phyloP scores from a whole-genome alignment of 2,888 invertebrate species.

The Xylophagus ater region DNA sequence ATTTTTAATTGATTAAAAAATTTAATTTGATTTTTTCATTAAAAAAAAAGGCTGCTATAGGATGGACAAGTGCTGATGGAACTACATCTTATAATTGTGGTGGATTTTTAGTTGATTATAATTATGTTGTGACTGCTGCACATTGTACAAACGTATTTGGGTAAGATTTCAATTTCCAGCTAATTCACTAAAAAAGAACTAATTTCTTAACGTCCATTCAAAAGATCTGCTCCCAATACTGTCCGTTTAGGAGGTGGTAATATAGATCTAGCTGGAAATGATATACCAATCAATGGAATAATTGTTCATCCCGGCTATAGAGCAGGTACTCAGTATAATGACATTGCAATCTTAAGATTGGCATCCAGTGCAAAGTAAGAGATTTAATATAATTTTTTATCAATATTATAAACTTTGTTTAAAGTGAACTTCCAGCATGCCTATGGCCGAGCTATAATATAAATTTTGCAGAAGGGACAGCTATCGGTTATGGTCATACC shows the following conservation, averaged over 20 bases:
- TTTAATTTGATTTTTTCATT: background rate
- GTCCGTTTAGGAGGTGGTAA: conserved; percentile 1
- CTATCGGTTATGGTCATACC: conserved; percentile 12
- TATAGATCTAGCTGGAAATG: background rate
- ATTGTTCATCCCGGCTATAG: conserved; percentile 9
- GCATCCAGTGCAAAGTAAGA: no score
- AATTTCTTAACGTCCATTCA: background rate
- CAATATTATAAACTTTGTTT: no score
- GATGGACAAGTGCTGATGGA: conserved; percentile 2
- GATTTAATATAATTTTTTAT: no score
- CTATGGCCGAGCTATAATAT: conserved; percentile 5
- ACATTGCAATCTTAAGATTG: no score
- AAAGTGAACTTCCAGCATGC: conserved; percentile 8
- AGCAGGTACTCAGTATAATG: background rate
- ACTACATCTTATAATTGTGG: conserved; percentile 7
- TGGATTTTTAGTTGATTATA: conserved; percentile 6
- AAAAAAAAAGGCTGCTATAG: conserved; percentile 4
- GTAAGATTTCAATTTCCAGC: background rate
- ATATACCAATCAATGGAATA: background rate
- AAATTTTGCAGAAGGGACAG: conserved; percentile 3
- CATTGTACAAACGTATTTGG: conserved; percentile 12
- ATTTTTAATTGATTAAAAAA: background rate
- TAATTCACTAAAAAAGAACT: background rate
- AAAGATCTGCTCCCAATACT: background rate
- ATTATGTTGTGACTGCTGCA: conserved; percentile 15